Conservation (phyloP, 2,888 invertebrate genomes). For the Mimumesa dahlbomi region DNA sequence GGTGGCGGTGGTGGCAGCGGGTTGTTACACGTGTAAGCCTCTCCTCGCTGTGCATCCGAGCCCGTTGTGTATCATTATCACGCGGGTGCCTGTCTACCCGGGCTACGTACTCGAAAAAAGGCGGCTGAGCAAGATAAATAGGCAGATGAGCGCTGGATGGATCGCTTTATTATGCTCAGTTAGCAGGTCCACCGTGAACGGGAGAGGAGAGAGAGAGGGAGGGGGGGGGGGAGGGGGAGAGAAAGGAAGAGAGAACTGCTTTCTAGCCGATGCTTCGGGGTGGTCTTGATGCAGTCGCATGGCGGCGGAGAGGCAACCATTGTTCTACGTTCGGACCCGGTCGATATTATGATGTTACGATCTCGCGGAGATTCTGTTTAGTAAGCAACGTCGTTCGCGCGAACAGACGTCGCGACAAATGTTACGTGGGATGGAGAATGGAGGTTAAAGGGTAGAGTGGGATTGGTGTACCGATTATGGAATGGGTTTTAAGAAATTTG, state of each 20-base stretch:
- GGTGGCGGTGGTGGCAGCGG: slow-evolving; percentile 6
- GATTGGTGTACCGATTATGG: too few species aligned
- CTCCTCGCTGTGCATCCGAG: slow-evolving; percentile 1
- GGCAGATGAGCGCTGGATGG: slow-evolving; percentile 24
- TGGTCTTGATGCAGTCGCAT: slow-evolving; percentile 9
- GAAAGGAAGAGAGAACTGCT: slow-evolving; percentile 30
- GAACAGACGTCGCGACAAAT: not conserved
- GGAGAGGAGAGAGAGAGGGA: not conserved
- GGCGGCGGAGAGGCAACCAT: slow-evolving; percentile 14
- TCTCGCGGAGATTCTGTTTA: slow-evolving; percentile 24
- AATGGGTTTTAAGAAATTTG: too few species aligned
- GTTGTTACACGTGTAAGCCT: slow-evolving; percentile 48
- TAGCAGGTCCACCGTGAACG: slow-evolving; percentile 14
- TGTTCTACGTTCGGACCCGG: slow-evolving; percentile 29
- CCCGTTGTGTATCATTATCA: slow-evolving; percentile 39
- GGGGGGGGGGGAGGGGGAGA: not conserved
- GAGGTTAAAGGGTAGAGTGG: too few species aligned
- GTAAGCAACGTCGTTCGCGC: slow-evolving; percentile 6
- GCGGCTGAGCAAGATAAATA: slow-evolving; percentile 32
- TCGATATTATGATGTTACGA: slow-evolving; percentile 37
- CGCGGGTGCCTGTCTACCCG: slow-evolving; percentile 15
- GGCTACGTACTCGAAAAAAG: slow-evolving; percentile 4
- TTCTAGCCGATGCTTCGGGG: slow-evolving; percentile 33
- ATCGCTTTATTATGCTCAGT: slow-evolving; percentile 41
- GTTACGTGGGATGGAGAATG: too few species aligned